Evolutionary conservation across 2,888 invertebrate species (phyloP).

Genomic region (Pyrrhia umbra): DNA sequence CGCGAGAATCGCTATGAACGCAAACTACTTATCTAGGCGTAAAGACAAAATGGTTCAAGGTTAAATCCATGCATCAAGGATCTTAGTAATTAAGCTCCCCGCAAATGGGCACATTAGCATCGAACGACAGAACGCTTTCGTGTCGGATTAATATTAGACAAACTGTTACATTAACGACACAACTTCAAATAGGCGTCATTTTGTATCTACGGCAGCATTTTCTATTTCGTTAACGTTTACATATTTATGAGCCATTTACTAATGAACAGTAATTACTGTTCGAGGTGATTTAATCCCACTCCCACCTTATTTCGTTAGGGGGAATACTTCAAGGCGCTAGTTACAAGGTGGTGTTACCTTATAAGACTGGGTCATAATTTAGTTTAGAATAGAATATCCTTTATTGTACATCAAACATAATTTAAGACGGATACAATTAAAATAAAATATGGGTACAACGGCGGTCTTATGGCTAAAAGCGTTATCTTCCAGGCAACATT

Average conservation of each 20-base stretch:
- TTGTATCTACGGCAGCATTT: not conserved
- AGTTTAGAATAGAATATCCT: not conserved
- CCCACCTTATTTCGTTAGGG: not conserved
- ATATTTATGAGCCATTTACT: not conserved
- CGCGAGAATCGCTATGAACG: conserved; percentile 5
- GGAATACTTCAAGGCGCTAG: not conserved
- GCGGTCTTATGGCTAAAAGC: no score
- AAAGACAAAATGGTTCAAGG: conserved; percentile 16
- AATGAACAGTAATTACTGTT: not conserved
- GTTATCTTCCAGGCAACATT: no score
- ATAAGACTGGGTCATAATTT: not conserved
- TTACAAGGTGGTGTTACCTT: not conserved
- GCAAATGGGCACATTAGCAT: conserved; percentile 33
- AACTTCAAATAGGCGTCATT: conserved; percentile 29
- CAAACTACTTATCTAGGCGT: not conserved
- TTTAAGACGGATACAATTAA: no score
- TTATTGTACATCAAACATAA: no score
- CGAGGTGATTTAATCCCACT: not conserved
- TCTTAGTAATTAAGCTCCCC: conserved; percentile 40
- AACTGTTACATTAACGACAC: conserved; percentile 16
- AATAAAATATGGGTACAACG: no score
- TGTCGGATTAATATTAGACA: conserved; percentile 13
- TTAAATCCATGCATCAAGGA: conserved; percentile 29
- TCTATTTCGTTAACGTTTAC: not conserved
- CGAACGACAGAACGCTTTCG: conserved; percentile 15